Evolutionary conservation across 2,888 invertebrate genomes (phyloP).

Genomic region (Mesorhabditis belari): DNA sequence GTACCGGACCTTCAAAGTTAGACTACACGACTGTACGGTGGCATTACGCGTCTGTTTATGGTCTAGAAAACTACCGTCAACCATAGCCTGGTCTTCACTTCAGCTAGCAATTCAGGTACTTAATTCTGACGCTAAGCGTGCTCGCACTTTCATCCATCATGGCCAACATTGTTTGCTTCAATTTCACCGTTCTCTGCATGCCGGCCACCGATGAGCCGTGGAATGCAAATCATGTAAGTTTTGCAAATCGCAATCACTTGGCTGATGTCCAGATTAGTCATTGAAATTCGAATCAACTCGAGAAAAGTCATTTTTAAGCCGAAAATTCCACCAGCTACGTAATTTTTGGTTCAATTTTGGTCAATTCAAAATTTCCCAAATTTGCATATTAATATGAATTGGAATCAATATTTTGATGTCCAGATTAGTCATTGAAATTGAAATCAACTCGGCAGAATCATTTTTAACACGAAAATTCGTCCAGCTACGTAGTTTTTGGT

Average conservation of each 20-base stretch:
- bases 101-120: slow-evolving; percentile 25
- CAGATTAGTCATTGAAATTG: neutral
- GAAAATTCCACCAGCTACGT: too few relatives aligned
- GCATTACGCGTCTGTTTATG: too few relatives aligned
- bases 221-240: slow-evolving; percentile 13
- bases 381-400: neutral
- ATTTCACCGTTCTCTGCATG: slow-evolving; percentile 46
- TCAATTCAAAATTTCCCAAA: neutral
- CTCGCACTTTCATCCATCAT: slow-evolving; percentile 46
- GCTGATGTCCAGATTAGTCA: neutral
- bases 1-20: too few relatives aligned
- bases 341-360: neutral
- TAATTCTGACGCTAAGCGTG: slow-evolving; percentile 38
- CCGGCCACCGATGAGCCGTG: slow-evolving; percentile 20
- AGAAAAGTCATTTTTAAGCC: too few relatives aligned
- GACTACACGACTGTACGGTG: too few relatives aligned
- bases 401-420: too few relatives aligned
- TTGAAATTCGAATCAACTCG: neutral
- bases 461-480: too few relatives aligned
- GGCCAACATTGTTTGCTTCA: slow-evolving; percentile 49
- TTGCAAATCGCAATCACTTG: too few relatives aligned
- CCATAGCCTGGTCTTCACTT: too few relatives aligned
- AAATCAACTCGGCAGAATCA: too few relatives aligned
- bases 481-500: too few relatives aligned
- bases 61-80: too few relatives aligned